Percentiles rank a stretch among this genome's conserved stretches.
Evolutionary conservation across 2,797 vertebrate species (phyloP).

Genomic region (Anolis apletophallus): DNA sequence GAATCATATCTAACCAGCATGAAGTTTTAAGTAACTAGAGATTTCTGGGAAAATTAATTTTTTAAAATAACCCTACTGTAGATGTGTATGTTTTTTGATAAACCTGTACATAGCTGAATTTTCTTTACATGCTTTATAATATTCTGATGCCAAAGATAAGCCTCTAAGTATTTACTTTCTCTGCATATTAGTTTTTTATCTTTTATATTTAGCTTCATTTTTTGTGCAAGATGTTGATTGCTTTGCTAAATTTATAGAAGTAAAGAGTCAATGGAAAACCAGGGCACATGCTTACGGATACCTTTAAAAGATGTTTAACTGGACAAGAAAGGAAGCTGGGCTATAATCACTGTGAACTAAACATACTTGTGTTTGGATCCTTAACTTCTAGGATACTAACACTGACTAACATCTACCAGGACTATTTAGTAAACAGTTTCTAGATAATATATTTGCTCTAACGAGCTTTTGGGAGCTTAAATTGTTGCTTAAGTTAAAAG

Average conservation of each 20-base stretch:
- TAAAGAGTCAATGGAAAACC: neutral
- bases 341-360: neutral
- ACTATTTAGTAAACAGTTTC: constrained; percentile 9
- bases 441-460: constrained; percentile 22
- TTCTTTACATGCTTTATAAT: neutral
- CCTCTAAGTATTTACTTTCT: neutral
- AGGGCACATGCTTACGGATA: neutral
- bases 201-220: neutral
- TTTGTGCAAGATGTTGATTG: neutral
- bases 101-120: neutral
- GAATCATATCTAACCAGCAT: neutral
- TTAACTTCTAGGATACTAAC: neutral
- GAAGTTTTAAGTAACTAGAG: neutral
- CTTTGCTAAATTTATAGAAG: neutral
- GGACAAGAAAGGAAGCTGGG: neutral
- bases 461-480: neutral
- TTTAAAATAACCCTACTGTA: neutral
- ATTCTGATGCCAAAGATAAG: neutral
- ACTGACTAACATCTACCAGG: neutral
- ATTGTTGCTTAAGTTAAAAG: too few species aligned
- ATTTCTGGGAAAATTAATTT: too few species aligned
- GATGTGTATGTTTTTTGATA: neutral
- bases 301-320: neutral
- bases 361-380: neutral
- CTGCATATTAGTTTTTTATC: neutral